A percentile compares a stretch with the other conserved stretches of the same genome.
Conservation (phyloP, 2,113 vertebrate species). For the Patagioenas fasciata region DNA sequence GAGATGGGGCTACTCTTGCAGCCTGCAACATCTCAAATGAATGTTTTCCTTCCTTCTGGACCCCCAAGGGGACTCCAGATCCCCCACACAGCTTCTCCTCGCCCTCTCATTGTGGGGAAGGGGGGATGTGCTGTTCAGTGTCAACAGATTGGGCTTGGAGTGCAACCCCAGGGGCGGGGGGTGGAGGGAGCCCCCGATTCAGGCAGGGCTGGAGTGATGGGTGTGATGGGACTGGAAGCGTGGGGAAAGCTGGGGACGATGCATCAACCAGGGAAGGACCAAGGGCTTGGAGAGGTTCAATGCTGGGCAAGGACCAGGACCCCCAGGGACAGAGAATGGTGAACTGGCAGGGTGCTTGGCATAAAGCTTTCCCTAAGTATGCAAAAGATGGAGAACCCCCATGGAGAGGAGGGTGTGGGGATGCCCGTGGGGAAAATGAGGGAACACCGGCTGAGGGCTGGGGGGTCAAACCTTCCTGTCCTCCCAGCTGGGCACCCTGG, state of each 20-base stretch:
- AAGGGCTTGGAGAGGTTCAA: background rate
- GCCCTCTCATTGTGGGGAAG: background rate
- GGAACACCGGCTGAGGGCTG: fast-evolving
- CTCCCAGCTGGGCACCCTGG: too few relatives aligned
- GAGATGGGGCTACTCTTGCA: too few relatives aligned
- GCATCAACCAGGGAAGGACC: background rate
- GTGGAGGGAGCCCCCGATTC: too few relatives aligned
- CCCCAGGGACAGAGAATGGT: background rate
- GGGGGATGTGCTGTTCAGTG: background rate
- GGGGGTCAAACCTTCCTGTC: background rate
- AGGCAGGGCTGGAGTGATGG: too few relatives aligned
- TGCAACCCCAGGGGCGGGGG: background rate
- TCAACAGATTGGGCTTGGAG: background rate
- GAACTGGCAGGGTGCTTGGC: background rate
- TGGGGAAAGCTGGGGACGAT: background rate
- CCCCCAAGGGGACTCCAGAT: background rate
- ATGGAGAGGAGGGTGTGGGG: background rate
- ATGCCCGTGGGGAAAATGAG: background rate
- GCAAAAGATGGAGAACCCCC: background rate
- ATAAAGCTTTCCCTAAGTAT: background rate
- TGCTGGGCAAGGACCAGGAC: background rate
- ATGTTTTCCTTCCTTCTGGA: background rate
- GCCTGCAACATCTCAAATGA: background rate
- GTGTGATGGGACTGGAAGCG: too few relatives aligned
- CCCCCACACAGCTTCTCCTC: background rate